phyloP scores from a whole-genome alignment of 1,140 invertebrate species.

The Eriosoma lanigerum region DNA sequence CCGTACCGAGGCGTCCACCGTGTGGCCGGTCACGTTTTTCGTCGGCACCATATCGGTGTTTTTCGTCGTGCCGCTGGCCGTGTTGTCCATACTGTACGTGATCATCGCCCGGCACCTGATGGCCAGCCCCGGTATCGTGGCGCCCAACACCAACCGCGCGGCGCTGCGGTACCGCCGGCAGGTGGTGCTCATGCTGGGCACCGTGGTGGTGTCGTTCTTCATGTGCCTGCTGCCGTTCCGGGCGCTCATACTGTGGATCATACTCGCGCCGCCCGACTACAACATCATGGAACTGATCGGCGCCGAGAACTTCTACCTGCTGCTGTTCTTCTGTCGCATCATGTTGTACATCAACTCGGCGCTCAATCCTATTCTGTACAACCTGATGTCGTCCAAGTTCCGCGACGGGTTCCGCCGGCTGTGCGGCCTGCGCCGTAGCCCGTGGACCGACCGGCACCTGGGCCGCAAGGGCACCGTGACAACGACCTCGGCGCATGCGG shows the following conservation, averaged over 20 bases:
- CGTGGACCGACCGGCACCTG: slow-evolving; percentile 39
- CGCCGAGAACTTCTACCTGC: slow-evolving; percentile 73
- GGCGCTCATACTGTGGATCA: slow-evolving; percentile 78
- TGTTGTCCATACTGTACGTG: slow-evolving; percentile 75
- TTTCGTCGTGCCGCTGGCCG: slow-evolving; percentile 73
- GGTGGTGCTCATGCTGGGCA: slow-evolving; percentile 78
- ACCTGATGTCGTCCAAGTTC: slow-evolving; percentile 84
- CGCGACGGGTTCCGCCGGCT: slow-evolving; percentile 71
- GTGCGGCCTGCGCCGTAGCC: slow-evolving; percentile 59
- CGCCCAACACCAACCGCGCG: slow-evolving; percentile 58
- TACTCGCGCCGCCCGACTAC: slow-evolving; percentile 65
- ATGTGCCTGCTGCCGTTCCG: slow-evolving; percentile 82
- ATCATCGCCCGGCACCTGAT: slow-evolving; percentile 76
- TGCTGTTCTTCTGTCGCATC: slow-evolving; percentile 80
- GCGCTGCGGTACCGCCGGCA: slow-evolving; percentile 58
- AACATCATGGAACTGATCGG: slow-evolving; percentile 63
- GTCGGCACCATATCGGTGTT: slow-evolving; percentile 71
- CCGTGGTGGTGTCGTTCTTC: slow-evolving; percentile 83
- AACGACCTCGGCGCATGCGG: slow-evolving; percentile 49
- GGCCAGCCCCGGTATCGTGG: slow-evolving; percentile 64
- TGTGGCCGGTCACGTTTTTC: slow-evolving; percentile 74
- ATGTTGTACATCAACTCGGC: slow-evolving; percentile 85
- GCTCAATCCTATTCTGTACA: slow-evolving; percentile 80
- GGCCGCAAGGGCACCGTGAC: slow-evolving; percentile 52
- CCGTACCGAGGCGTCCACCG: slow-evolving; percentile 66